Evolutionary conservation across 2,797 vertebrate genomes (phyloP), one percentile per base, ranked within the genome.

Genomic region (Buceros bicornis): DNA sequence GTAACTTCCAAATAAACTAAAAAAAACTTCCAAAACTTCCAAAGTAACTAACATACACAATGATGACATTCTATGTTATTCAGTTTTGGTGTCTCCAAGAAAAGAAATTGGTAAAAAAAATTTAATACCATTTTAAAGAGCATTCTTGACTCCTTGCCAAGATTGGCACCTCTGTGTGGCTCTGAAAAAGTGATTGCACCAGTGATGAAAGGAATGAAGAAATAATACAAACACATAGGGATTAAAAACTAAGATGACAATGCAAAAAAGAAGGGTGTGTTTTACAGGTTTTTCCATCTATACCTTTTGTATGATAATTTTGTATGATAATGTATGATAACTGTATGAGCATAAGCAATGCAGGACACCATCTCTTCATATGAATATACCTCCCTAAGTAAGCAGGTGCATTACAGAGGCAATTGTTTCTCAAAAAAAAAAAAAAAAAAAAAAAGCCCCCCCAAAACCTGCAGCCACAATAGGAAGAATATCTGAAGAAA

Each of bases 61-160:
- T 66, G 37, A 69, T 71, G 70, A 58, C 60, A 54, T 85, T 80
- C 43, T 70, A 54, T 43, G 65, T 79, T 37, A 93, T n/a, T 93
- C n/a, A 37, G 40, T 77, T 94, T 70, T 80, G 64, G 67, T 42
- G 19, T 85, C 85, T 93, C 83, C 60, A 78, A 67, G 78, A 87
- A 89, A 71, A 84, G 24, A 92, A 87, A 90, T 20, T 21, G 4
- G 73, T 96, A 96, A 96, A 87, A 76, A 85, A 90, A 93, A 33
- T 33, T 91, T 87, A 94, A 88, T 69, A 88, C 19, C 20, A 85
- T 82, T 88, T 96, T 82, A 82, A 93, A 92, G 56, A 94, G 58
- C 33, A 20, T 80, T 85, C 79, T 45, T 87, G 86, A 82, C 22
- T 90, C 47, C 51, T 43, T 85, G 82, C 64, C 76, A 91, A 85